Base-by-base conservation (phyloP, 2,888 invertebrate genomes). In the Anarsia innoxiella region DNA sequence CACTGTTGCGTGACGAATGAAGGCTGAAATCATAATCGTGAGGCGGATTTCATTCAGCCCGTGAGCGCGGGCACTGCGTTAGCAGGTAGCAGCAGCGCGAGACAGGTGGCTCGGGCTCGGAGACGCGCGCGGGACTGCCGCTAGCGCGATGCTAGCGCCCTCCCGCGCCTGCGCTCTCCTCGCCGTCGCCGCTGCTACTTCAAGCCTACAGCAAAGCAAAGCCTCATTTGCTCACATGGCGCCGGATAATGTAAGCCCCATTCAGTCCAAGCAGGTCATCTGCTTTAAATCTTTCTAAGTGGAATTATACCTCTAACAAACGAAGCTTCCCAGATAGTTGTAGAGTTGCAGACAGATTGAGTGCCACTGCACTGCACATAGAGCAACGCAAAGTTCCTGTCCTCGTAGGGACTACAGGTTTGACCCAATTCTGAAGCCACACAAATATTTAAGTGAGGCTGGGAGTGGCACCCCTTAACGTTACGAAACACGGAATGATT, bases 111-210 rank as follows among this genome's bases (percentile, higher is more conserved):
- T 45, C 56, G 45, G 45, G 55, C 48, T 46, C 67, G 65, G 55
- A 58, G 75, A 67, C 77, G 72, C 73, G 72, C 72, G 59, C 65
- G 66, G 70, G 57, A 82, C 83, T 74, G 70, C 47, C 57, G 54
- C 52, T 45, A 45, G 33, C 33, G 57, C 71, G 74, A 70, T 58
- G 59, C 53, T 59, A 70, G 73, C 75, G 78, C 73, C 77, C 53
- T 48, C 45, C 39, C 48, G 65, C 71, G 64, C 67, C 58, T 47
- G 68, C 62, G 64, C 61, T 51, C 51, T 48, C 48, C 53, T 52
- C 47, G 49, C 55, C 48, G 34, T 39, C 31, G 26, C 31, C 31
- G 29, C 34, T 43, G 39, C 48, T 40, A 32, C 45, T 31, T 35
- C 39, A 28, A 33, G 28, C 23, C 38, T 29, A 27, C 16, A 32